These are phyloP conservation scores for Enteromius paludinosus DNA, from an alignment of 2,797 vertebrate species.

Conservation along the genomic window DNA sequence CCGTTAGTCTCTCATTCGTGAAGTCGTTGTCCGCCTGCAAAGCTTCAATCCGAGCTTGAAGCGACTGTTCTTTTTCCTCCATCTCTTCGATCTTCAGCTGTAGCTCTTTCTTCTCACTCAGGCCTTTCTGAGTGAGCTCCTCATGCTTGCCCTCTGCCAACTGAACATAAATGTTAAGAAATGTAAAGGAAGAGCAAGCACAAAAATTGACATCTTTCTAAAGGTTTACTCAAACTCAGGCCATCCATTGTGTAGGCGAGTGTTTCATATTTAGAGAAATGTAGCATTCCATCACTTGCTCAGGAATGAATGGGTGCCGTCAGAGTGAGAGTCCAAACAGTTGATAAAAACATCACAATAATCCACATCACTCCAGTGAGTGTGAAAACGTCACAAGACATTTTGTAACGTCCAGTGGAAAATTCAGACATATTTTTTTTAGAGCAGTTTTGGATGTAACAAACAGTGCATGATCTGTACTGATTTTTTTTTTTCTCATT, in stretches of 20 bases:
- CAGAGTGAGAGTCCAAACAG: neutral
- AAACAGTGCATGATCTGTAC: too few species aligned
- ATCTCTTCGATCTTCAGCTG: slow-evolving; percentile 95
- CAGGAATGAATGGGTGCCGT: neutral
- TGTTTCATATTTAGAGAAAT: neutral
- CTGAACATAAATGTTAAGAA: slow-evolving; percentile 69
- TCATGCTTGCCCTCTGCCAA: slow-evolving; percentile 91
- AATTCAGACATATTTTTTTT: neutral
- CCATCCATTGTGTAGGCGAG: neutral
- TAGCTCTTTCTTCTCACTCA: slow-evolving; percentile 91
- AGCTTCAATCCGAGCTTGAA: slow-evolving; percentile 97
- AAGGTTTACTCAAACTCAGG: neutral
- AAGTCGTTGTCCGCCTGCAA: slow-evolving; percentile 98
- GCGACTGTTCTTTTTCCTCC: slow-evolving; percentile 98
- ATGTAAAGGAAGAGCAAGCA: neutral
- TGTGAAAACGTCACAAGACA: too few species aligned
- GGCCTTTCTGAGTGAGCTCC: slow-evolving; percentile 92
- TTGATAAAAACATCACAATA: neutral
- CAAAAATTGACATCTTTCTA: neutral
- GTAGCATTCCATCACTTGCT: neutral
- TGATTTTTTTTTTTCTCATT: neutral
- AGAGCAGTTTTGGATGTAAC: too few species aligned
- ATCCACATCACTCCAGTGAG: neutral
- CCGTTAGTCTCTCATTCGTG: slow-evolving; percentile 93
- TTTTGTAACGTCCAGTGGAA: neutral